Evolutionary conservation across 2,797 vertebrate species (phyloP).

Genomic region (Coccyzus lansbergi): DNA sequence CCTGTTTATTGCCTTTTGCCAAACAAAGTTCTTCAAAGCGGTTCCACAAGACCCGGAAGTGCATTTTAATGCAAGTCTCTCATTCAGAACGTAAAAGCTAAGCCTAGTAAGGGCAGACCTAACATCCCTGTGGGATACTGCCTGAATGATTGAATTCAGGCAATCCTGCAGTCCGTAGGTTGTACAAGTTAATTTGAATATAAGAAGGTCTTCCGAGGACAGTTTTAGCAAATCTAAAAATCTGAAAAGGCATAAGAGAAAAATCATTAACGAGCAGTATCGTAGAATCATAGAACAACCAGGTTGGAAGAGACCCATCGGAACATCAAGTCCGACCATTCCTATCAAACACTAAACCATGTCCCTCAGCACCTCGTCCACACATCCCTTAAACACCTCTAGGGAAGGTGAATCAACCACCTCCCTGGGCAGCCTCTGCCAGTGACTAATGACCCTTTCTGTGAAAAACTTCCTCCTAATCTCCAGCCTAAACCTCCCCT

Average conservation of each 20-base stretch:
- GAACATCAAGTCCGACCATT: too few relatives aligned
- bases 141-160: conserved; percentile 82
- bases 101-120: conserved; percentile 86
- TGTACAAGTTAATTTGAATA: conserved; percentile 79
- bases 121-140: conserved; percentile 86
- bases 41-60: conserved; percentile 72
- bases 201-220: conserved; percentile 80
- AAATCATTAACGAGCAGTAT: background rate
- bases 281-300: too few relatives aligned
- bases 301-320: too few relatives aligned
- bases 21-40: conserved; percentile 80
- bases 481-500: too few relatives aligned
- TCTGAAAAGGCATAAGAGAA: conserved; percentile 71
- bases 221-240: conserved; percentile 84
- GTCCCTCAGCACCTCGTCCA: too few relatives aligned
- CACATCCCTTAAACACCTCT: too few relatives aligned
- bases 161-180: conserved; percentile 85
- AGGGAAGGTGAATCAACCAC: too few relatives aligned
- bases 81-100: conserved; percentile 88
- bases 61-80: conserved; percentile 83
- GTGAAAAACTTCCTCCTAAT: too few relatives aligned
- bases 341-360: too few relatives aligned
- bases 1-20: conserved; percentile 88
- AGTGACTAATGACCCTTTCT: too few relatives aligned
- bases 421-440: too few relatives aligned